phyloP scores from a whole-genome alignment of 2,888 invertebrate species.

The Julus scandinavius region DNA sequence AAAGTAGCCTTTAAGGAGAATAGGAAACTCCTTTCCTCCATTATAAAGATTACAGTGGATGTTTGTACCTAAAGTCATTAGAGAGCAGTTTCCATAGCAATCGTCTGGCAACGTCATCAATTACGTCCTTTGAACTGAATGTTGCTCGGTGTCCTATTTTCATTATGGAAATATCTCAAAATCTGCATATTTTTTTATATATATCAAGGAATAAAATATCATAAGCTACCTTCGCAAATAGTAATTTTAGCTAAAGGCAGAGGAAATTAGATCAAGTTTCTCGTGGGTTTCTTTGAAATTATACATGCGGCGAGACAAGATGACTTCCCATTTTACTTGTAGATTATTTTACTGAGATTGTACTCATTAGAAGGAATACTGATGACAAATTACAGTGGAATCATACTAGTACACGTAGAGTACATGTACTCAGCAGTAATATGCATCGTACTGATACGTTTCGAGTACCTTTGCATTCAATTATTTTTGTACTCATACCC shows the following conservation, averaged over 20 bases:
- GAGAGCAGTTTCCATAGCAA: conserved; percentile 12
- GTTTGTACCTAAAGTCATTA: background rate
- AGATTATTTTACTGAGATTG: too few relatives aligned
- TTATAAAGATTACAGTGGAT: background rate
- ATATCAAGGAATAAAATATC: background rate
- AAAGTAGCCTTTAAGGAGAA: conserved; percentile 6
- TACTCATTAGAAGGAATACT: too few relatives aligned
- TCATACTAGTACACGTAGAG: too few relatives aligned
- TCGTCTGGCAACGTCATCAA: conserved; percentile 17
- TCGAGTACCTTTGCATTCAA: too few relatives aligned
- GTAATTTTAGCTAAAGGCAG: background rate
- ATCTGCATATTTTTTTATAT: background rate
- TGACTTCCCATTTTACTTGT: too few relatives aligned
- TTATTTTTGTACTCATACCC: too few relatives aligned
- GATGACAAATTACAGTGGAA: too few relatives aligned
- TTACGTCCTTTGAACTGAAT: conserved; percentile 24
- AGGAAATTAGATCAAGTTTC: background rate
- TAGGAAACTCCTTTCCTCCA: background rate
- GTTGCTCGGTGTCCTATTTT: background rate
- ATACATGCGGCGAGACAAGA: too few relatives aligned
- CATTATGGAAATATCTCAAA: background rate
- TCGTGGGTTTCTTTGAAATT: background rate
- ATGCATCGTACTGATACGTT: too few relatives aligned
- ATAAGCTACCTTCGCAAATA: background rate
- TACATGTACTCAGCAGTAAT: too few relatives aligned